Conservation (phyloP, 2,113 vertebrate genomes). For the Porphyrio hochstetteri region DNA sequence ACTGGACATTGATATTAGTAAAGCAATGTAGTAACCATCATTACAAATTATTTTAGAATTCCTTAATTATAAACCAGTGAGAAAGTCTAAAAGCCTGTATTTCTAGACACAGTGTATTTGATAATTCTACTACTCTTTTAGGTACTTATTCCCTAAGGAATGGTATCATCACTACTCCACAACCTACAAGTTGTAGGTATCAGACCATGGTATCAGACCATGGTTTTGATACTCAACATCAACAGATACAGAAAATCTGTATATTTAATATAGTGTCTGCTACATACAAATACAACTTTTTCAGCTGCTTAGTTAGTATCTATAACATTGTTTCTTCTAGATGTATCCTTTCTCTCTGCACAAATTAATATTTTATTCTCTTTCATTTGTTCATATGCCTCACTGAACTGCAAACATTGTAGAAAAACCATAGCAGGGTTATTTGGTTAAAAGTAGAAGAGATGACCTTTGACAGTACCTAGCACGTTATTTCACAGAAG, state of each 20-base stretch:
- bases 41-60: background rate
- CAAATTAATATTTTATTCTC: background rate
- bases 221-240: background rate
- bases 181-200: background rate
- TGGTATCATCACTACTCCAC: background rate
- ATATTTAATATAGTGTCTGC: background rate
- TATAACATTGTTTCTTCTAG: background rate
- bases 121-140: background rate
- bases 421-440: background rate
- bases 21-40: background rate
- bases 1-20: background rate
- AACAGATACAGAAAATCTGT: background rate
- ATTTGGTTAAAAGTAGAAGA: background rate
- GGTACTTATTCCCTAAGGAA: background rate
- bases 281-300: background rate
- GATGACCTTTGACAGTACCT: background rate
- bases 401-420: background rate
- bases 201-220: background rate
- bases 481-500: background rate
- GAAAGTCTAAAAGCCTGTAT: background rate
- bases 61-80: background rate
- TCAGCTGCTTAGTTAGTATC: background rate
- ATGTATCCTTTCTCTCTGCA: background rate
- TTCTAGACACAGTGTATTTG: background rate
- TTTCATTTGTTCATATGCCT: background rate